Evolutionary conservation across 92 coral and sea anemone genomes (phyloP).

Genomic region (Epizoanthus illoricatus): DNA sequence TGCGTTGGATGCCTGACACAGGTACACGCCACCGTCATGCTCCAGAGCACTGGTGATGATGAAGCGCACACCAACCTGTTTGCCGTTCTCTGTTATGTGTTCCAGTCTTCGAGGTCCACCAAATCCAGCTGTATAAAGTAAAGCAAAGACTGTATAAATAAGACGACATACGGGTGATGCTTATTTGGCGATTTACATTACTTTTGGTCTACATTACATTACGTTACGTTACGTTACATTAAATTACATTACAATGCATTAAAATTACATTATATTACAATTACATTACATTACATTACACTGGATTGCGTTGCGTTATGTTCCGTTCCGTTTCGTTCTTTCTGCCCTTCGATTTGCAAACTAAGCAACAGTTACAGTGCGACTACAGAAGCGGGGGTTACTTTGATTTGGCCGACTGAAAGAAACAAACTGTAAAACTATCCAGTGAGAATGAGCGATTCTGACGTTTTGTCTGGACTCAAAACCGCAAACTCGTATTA

Average conservation of each 20-base stretch:
- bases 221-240: neutral
- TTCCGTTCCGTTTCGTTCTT: too few relatives aligned
- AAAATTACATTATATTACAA: neutral
- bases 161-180: too few relatives aligned
- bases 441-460: too few relatives aligned
- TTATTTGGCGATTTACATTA: neutral
- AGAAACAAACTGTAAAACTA: too few relatives aligned
- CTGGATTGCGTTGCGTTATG: too few relatives aligned
- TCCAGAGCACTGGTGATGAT: conserved; percentile 43
- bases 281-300: neutral
- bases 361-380: too few relatives aligned
- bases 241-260: neutral
- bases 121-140: conserved; percentile 47
- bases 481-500: too few relatives aligned
- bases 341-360: too few relatives aligned
- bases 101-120: conserved; percentile 56
- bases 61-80: conserved; percentile 59
- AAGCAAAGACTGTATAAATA: neutral
- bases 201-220: neutral
- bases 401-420: too few relatives aligned
- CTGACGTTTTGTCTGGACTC: too few relatives aligned
- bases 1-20: conserved; percentile 55
- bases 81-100: conserved; percentile 35
- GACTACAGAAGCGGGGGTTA: too few relatives aligned
- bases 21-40: conserved; percentile 66